Base-by-base conservation (phyloP, 2,888 invertebrate species). In the Caenorhabditis afra region DNA sequence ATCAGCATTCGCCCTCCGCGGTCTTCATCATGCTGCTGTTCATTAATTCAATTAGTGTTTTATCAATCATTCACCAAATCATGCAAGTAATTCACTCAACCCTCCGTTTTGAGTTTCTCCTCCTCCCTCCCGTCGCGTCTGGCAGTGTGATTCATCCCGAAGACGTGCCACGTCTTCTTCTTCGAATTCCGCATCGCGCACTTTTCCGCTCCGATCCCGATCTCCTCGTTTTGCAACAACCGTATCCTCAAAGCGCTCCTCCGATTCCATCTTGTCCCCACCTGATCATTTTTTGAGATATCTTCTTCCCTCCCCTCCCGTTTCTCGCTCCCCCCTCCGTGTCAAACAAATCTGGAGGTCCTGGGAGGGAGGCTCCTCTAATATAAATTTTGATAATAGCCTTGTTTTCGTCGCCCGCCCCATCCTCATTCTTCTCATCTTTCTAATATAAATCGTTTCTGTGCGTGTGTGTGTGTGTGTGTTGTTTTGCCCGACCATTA, bases 21-120 rank as follows among this genome's bases (percentile, higher is more conserved):
- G 47, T 52, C 64, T 50, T 41, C 52, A 22, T 23, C 44, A 16
- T 47, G 65, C 35, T 18, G 37, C 44, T 45, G 76, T 76, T 76
- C 68, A 76, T 76, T 76, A 76, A 76, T 76, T 76, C 68, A 76
- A 76, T 76, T 76, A 76, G 76, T 58, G 76, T 76, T 64, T 68
- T 76, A 70, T 76, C 76, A 76, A 76, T 76, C 76, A 76, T 64
- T 74, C 74, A 65, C 50, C 68, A 58, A 76, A 70, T 70, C 65
- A 70, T 76, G 68, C 68, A 70, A 68, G 76, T 76, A 68, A 68
- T 68, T 74, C 57, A 44, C 50, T 55, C 49, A 41, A 50, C 7
- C 29, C 29, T 58, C 61, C 45, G 16, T 66, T 59, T 59, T 45
- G 23, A 18, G 39, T 55, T 49, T 47, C 37, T 55, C 37, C 47